Evolutionary conservation across 2,797 vertebrate species (phyloP), one percentile per base, ranked within the genome.

Genomic region (Protonibea diacanthus): DNA sequence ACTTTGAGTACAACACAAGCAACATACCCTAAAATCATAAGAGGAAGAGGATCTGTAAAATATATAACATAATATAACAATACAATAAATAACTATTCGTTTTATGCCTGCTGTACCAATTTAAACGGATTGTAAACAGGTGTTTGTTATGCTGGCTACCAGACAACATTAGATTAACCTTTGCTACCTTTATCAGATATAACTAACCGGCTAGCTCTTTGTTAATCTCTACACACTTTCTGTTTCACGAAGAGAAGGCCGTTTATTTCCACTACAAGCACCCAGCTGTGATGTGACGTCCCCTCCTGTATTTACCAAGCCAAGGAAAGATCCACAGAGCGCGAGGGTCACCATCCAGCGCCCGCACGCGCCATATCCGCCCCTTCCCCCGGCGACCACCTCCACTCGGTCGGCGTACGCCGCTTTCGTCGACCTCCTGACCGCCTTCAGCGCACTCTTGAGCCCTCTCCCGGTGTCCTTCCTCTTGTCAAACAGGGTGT

Each of bases 271-370:
- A 7, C 33, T 33, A 5, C 14, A 12, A 14, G 42, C 49, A 12
- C 49, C 21, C n/a, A 21, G 9, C 6, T 3, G n/a, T 9, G 3
- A 1, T 6, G 10, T 25, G 1, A 1, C 40, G 3, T 38, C 11
- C 20, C 1, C 11, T 29, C 1, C 13, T 2, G 10, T 0, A 38
- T 5, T 89, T 89, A 96, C 95, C 95, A 96, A 78, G n/a, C 95
- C 95, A 6, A 96, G 91, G 82, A 95, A 96, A 0, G 95, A 95
- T 0, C 88, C 89, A n/a, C 95, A 96, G 12, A 96, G 91, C 14
- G 82, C 78, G 6, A 94, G 72, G 11, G 92, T 95, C 67, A 94
- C 70, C 80, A 88, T 60, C 95, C 95, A 94, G 60, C 89, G 90
- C 17, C 84, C 70, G 60, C 88, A 92, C 12, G 77, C 27, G 1